Conservation (phyloP, 2,888 invertebrate species). For the Polyommatus iphigenia region DNA sequence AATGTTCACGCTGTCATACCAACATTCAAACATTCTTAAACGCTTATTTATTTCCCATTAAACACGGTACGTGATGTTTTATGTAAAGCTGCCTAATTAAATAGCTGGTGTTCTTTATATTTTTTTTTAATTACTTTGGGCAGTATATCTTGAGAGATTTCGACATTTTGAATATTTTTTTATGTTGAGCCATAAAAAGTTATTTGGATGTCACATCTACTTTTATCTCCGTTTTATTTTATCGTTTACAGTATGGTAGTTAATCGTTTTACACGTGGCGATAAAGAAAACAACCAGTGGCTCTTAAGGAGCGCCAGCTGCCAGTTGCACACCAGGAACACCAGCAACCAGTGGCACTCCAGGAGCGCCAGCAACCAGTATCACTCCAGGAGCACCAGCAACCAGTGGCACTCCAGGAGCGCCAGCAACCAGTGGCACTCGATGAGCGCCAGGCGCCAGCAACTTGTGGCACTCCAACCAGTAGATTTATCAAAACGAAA, state of each 20-base stretch:
- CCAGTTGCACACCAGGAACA: too few relatives aligned
- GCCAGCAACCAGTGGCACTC: too few relatives aligned
- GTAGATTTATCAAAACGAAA: too few relatives aligned
- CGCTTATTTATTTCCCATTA: slow-evolving; percentile 20
- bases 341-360: too few relatives aligned
- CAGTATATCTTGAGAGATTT: neutral
- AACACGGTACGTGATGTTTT: slow-evolving; percentile 1
- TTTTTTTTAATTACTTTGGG: neutral
- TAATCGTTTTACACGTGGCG: neutral
- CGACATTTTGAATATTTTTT: neutral
- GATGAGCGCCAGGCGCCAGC: too few relatives aligned
- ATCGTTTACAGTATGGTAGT: neutral
- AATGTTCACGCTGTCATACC: neutral
- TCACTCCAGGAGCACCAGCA: too few relatives aligned
- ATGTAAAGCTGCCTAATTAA: slow-evolving; percentile 9
- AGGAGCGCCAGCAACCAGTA: too few relatives aligned
- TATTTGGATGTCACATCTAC: neutral
- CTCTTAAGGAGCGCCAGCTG: too few relatives aligned
- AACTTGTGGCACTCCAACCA: too few relatives aligned
- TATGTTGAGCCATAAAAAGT: neutral
- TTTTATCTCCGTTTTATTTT: neutral
- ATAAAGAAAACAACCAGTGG: neutral
- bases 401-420: too few relatives aligned
- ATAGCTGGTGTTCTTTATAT: neutral
- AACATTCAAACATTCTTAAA: slow-evolving; percentile 3